Percentiles rank a stretch among this genome's conserved stretches.
Evolutionary conservation across 1,140 invertebrate genomes (phyloP).

Genomic region (Cheumatopsyche charites): DNA sequence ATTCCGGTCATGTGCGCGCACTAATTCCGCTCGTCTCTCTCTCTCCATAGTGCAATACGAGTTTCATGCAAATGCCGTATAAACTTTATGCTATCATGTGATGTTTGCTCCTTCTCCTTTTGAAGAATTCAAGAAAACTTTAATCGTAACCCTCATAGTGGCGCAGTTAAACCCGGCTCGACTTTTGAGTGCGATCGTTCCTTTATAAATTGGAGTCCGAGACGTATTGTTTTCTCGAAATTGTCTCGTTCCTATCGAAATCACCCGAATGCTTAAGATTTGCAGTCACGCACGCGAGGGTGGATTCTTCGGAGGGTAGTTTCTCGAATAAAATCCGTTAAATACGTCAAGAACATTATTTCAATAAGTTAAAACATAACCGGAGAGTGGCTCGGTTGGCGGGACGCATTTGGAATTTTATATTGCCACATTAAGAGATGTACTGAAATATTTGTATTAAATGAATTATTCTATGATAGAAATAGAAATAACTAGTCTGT

Average conservation of each 20-base stretch:
- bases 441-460: no score
- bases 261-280: conserved; percentile 15
- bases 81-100: conserved; percentile 32
- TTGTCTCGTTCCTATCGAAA: no score
- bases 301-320: background rate
- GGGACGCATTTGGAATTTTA: conserved; percentile 43
- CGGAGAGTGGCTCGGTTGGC: conserved; percentile 29
- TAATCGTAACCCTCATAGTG: conserved; percentile 22
- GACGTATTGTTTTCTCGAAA: background rate
- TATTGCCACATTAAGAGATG: conserved; percentile 33
- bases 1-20: conserved; percentile 24
- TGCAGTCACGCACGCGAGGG: conserved; percentile 26
- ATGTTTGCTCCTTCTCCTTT: conserved; percentile 18
- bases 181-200: background rate
- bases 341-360: conserved; percentile 48
- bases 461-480: no score
- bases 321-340: conserved; percentile 34
- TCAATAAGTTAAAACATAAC: conserved; percentile 49
- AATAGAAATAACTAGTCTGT: no score
- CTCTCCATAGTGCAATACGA: conserved; percentile 31
- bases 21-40: conserved; percentile 31
- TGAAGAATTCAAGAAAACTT: conserved; percentile 17
- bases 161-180: background rate
- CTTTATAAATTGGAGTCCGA: background rate
- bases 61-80: conserved; percentile 30